A percentile compares a stretch with the other conserved stretches of the same genome.
These are phyloP conservation scores for Callithrix jacchus DNA, from an alignment of 2,113 vertebrate species.

Conservation along the genomic window DNA sequence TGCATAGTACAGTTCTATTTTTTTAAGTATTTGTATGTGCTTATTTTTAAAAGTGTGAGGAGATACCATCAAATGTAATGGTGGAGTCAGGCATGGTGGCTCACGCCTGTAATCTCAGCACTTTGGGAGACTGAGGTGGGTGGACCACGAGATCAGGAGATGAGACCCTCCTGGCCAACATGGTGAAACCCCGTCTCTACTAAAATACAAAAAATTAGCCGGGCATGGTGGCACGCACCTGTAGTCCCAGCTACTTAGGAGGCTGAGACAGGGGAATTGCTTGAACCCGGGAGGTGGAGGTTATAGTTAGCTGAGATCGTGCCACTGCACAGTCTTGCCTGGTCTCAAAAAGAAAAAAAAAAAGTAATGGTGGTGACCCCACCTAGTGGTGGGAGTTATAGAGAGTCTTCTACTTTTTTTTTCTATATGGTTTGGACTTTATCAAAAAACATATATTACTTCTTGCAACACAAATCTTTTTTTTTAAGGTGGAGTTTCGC, in stretches of 20 bases:
- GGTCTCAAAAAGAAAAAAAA: no score
- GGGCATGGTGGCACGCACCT: no score
- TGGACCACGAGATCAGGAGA: no score
- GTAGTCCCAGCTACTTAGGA: no score
- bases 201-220: no score
- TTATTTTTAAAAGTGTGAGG: constrained; percentile 23
- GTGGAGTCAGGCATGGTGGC: no score
- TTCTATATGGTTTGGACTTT: neutral
- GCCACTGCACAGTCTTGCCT: no score
- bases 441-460: neutral
- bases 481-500: no score
- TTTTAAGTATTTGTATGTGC: neutral
- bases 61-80: neutral
- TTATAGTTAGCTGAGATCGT: neutral
- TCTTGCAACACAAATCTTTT: neutral
- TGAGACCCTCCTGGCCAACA: no score
- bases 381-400: constrained; percentile 31
- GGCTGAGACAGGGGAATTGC: neutral
- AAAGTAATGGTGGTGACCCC: neutral
- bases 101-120: no score
- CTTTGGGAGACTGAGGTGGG: no score
- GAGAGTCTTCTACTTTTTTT: neutral
- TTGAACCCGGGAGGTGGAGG: neutral
- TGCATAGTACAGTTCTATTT: neutral
- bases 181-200: no score